A percentile compares a stretch with the other conserved stretches of the same genome.
phyloP scores from a whole-genome alignment of 2,797 vertebrate species.

The Cossypha caffra region DNA sequence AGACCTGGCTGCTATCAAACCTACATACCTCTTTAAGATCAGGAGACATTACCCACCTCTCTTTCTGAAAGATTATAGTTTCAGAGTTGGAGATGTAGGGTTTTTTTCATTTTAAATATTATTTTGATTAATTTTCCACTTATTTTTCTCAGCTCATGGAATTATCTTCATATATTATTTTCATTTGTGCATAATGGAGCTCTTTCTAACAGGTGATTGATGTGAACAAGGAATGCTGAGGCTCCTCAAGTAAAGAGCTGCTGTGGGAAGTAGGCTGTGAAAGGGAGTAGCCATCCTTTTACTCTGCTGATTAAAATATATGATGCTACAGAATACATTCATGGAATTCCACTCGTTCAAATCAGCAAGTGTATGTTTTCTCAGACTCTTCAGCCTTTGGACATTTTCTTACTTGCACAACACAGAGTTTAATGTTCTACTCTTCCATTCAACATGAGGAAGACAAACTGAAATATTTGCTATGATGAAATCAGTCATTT shows the following conservation, averaged over 20 bases:
- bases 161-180: background rate
- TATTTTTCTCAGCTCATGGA: background rate
- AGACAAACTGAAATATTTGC: background rate
- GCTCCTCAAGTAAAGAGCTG: background rate
- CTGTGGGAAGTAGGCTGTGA: background rate
- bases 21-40: background rate
- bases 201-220: background rate
- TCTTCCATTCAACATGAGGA: background rate
- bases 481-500: background rate
- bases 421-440: background rate
- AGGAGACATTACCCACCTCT: background rate
- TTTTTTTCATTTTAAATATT: background rate
- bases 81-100: fast-evolving
- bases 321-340: background rate
- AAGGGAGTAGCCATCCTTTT: background rate
- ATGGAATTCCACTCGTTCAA: background rate
- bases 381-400: background rate
- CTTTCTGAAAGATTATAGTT: background rate
- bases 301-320: background rate
- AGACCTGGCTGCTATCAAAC: background rate
- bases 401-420: background rate
- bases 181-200: background rate
- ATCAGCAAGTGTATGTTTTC: background rate
- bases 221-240: background rate
- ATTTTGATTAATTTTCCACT: background rate